Base-by-base conservation (phyloP, 2,888 invertebrate genomes). In the Fissipunctia ypsillon region DNA sequence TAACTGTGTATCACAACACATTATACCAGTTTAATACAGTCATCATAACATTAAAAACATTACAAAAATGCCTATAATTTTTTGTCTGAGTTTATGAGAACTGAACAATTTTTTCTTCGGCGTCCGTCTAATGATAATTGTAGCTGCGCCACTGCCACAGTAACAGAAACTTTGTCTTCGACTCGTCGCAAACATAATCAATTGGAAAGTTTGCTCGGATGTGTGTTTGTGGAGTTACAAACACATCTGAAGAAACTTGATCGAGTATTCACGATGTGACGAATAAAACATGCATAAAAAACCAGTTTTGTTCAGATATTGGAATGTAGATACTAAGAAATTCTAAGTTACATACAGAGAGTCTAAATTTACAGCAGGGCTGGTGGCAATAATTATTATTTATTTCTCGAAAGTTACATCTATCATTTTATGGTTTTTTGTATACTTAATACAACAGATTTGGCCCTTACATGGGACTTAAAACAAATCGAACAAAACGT, bases 191-290 rank as follows among this genome's bases (percentile, higher is more conserved):
- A 28, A 54, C 43, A 12, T 35, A 38, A 70, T 35, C 22, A 2
- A 43, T 54, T 54, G 28, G 54, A 35, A 70, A 71, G 22, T 45
- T 68, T 59, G 4, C 35, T 48, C 2, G 2, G 4, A 45, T 22
- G 16, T 38, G 9, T 38, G 35, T 68, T 25, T 63, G 43, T 68
- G 9, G 9, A 35, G 43, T 45, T 22, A 28, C 35, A 38, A 69
- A 48, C 25, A 28, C 35, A 25, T 48, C 19, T 45, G 31, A 25
- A 43, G 43, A 43, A 68, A 61, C 67, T 61, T 69, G 22, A 16
- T 25, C 25, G 16, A 54, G 25, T 69, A 52, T 25, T 69, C 52
- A 43, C 0, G 16, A 35, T 25, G 7, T 43, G 6, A 22, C 25
- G 4, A 22, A 63, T 63, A 64, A 14, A 54, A 43, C 31, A 38